These are phyloP conservation scores for Mesitornis unicolor DNA, from an alignment of 2,113 vertebrate genomes.

Conservation along the genomic window DNA sequence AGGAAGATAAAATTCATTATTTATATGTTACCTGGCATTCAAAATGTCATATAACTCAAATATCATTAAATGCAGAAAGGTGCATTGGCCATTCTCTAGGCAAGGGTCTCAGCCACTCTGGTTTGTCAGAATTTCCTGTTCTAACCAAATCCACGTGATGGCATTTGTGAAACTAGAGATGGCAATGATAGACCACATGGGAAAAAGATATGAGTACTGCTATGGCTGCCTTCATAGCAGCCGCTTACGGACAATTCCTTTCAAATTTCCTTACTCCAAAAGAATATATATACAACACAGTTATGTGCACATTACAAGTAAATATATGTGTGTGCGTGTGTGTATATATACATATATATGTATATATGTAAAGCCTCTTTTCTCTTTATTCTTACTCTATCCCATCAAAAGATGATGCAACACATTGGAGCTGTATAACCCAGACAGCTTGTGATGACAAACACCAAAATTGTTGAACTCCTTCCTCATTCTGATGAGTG, in stretches of 20 bases:
- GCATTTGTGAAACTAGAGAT: neutral
- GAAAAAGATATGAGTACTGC: too few relatives aligned
- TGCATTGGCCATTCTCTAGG: neutral
- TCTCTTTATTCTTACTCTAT: neutral
- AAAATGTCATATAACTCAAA: neutral
- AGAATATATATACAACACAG: neutral
- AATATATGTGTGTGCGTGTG: too few relatives aligned
- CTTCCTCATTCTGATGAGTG: neutral
- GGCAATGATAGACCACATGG: accelerated
- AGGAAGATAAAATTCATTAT: neutral
- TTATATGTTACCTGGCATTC: neutral
- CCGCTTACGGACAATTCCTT: neutral
- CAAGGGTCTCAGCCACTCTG: neutral
- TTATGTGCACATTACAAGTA: neutral
- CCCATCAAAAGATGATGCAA: neutral
- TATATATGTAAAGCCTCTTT: neutral
- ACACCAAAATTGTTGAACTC: neutral
- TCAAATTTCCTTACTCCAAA: neutral
- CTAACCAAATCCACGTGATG: neutral
- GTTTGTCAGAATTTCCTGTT: neutral
- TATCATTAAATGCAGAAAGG: neutral
- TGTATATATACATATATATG: too few relatives aligned
- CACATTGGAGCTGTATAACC: neutral
- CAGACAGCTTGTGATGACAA: neutral
- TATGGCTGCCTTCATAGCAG: neutral